Evolutionary conservation across 2,888 invertebrate genomes (phyloP), one percentile per base, ranked within the genome.

Genomic region (Coronaproctus castanopsis): DNA sequence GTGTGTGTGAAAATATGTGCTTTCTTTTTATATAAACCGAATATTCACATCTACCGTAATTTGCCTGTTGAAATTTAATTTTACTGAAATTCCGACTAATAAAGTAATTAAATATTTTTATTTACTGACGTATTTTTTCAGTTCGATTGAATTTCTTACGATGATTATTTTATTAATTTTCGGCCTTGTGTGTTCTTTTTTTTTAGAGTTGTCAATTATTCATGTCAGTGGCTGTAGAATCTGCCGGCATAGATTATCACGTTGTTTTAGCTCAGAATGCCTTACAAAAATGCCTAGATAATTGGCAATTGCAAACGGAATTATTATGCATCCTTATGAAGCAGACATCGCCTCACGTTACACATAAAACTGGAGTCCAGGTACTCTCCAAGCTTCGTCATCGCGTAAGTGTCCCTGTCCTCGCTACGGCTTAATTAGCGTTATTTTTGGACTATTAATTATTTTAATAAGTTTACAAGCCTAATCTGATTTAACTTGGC

Each of bases 241-340:
- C 89, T 69, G 87, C 92, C 58, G 90, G 92, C 69, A 88, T 96
- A 67, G 96, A 97, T 76, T 93, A 95, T 75, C 96, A 97, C 75
- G 93, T 97, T 68, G 90, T 90, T 62, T 77, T 97, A 62, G 95
- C 95, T 19, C 96, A 96, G 79, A 93, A 93, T 73, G 90, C 95
- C 36, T 78, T 97, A 60, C 87, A 89, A 70, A 88, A 89, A 71
- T 93, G 93, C 71, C 77, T 96, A 62, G 88, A 89, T 67, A 83
- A 85, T 71, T 79, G 82, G 53, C 91, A 92, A 75, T 78, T 97
- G 65, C 92, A 91, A 72, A 86, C 91, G 69, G 96, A 97, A 77
- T 80, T 97, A 70, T 85, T 87, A 68, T 87, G 91, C 68, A 87
- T 86, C 66, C 77, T 97, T 66, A 85, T 91, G 66, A 87, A 89